A percentile compares a stretch with the other conserved stretches of the same genome.
Evolutionary conservation across 2,113 vertebrate genomes (phyloP).

Genomic region (Pelobates fuscus): DNA sequence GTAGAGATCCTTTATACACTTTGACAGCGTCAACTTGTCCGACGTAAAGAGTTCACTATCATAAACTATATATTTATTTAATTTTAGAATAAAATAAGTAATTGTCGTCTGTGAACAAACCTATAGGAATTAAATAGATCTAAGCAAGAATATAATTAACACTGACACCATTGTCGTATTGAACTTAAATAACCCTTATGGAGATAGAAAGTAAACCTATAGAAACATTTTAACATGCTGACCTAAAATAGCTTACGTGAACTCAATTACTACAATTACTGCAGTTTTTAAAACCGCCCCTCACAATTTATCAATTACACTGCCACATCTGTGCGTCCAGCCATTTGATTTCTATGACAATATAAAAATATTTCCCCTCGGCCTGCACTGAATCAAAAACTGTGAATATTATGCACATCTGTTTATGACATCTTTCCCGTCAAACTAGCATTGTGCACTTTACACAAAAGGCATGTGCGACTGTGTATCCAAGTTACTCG

Average conservation of each 20-base stretch:
- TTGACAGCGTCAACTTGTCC: no score
- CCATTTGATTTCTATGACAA: slow-evolving; percentile 48
- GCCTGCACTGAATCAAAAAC: slow-evolving; percentile 30
- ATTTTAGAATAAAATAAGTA: no score
- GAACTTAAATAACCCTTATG: not conserved
- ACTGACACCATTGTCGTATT: no score
- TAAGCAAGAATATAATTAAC: no score
- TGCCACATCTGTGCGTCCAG: slow-evolving; percentile 59
- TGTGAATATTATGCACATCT: slow-evolving; percentile 44
- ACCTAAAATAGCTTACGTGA: slow-evolving; percentile 15
- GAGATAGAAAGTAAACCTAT: not conserved
- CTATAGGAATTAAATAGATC: no score
- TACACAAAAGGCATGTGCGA: slow-evolving; percentile 24
- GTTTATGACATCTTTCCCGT: slow-evolving; percentile 37
- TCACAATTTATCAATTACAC: slow-evolving; percentile 4
- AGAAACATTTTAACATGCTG: not conserved
- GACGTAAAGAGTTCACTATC: no score
- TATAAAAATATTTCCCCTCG: slow-evolving; percentile 46
- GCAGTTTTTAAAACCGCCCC: not conserved
- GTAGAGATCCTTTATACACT: no score
- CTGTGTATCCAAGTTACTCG: slow-evolving; percentile 21
- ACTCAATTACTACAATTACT: slow-evolving; percentile 12
- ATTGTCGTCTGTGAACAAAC: no score
- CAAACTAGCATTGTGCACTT: slow-evolving; percentile 11
- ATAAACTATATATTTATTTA: no score